Evolutionary conservation across 2,113 vertebrate species (phyloP).

Genomic region (Heptranchias perlo): DNA sequence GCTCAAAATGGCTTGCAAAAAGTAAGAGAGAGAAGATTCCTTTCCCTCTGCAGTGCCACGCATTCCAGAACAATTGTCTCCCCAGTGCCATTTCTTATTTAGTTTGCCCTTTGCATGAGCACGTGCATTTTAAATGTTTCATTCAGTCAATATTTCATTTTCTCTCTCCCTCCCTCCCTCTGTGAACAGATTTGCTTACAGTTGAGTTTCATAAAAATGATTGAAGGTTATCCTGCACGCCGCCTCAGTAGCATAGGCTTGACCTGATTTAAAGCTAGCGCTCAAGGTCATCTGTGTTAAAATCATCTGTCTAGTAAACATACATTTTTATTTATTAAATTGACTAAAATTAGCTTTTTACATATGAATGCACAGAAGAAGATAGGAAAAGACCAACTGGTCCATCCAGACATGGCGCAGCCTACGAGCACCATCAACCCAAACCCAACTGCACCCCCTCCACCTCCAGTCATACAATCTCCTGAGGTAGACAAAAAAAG

Average conservation of each 20-base stretch:
- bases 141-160: background rate
- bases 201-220: background rate
- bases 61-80: background rate
- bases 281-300: background rate
- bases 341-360: too few relatives aligned
- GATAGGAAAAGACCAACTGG: too few relatives aligned
- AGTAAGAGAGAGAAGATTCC: background rate
- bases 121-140: background rate
- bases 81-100: background rate
- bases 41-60: background rate
- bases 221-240: background rate
- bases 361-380: too few relatives aligned
- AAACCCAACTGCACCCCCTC: too few relatives aligned
- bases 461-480: too few relatives aligned
- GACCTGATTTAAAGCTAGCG: background rate
- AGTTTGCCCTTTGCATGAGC: background rate
- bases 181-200: background rate
- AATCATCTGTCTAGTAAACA: too few relatives aligned
- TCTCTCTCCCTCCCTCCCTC: background rate
- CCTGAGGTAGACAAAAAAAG: too few relatives aligned
- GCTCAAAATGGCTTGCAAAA: background rate
- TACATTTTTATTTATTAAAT: too few relatives aligned
- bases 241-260: background rate
- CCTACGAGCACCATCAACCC: too few relatives aligned
- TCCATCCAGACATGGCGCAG: too few relatives aligned